phyloP scores from a whole-genome alignment of 1,140 invertebrate genomes.

The Drosophila yakuba region DNA sequence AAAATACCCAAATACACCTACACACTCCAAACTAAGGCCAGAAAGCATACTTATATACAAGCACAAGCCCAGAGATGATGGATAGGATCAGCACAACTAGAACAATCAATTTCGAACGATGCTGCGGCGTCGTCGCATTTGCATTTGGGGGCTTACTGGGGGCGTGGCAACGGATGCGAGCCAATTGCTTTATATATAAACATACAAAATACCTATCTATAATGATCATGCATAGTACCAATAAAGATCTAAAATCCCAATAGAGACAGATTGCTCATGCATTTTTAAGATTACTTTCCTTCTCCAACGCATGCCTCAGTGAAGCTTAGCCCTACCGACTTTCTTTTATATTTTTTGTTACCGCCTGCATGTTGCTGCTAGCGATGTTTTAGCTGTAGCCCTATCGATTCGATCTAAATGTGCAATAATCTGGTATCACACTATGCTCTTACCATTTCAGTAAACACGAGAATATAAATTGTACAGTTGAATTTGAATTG shows the following conservation, averaged over 20 bases:
- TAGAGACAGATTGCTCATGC: conserved; percentile 13
- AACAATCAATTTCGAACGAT: conserved; percentile 17
- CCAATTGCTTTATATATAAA: conserved; percentile 45
- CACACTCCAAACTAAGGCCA: conserved; percentile 25
- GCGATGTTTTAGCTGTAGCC: background rate
- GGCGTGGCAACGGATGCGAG: conserved; percentile 12
- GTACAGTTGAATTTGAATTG: conserved; percentile 72
- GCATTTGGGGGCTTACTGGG: conserved; percentile 29
- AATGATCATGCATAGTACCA: conserved; percentile 44
- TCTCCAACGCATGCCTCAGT: conserved; percentile 38
- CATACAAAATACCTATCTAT: conserved; percentile 45
- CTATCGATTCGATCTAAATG: conserved; percentile 8
- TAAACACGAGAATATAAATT: conserved; percentile 62
- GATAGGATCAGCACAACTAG: conserved; percentile 19
- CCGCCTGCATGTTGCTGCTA: conserved; percentile 16
- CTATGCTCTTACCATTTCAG: conserved; percentile 78
- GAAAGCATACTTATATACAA: conserved; percentile 6
- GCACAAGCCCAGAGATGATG: conserved; percentile 8
- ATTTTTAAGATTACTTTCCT: background rate
- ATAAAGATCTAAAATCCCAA: conserved; percentile 56
- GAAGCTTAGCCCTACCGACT: conserved; percentile 13
- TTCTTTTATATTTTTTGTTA: conserved; percentile 3
- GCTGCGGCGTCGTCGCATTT: conserved; percentile 19
- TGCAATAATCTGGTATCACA: conserved; percentile 48
- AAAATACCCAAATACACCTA: conserved; percentile 5